Base-by-base conservation (phyloP, 2,888 invertebrate species). In the Ectropis crepuscularia region DNA sequence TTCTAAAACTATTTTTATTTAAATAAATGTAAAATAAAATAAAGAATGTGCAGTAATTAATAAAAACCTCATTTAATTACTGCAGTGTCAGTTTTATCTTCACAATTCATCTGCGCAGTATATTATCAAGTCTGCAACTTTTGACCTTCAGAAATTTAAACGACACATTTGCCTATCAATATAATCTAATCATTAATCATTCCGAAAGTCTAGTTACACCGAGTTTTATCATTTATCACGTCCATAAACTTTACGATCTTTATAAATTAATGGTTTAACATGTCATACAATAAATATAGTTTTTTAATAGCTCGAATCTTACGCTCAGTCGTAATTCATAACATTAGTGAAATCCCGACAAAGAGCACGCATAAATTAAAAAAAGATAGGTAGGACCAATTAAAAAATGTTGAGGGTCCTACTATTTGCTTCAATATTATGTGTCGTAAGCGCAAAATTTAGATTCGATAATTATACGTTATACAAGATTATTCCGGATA, bases 401-500 rank as follows among this genome's bases (percentile, higher is more conserved):
- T 42, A 36, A 11, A 73, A 59, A 7, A 77, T 77, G 76, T 54
- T 68, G 0, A 73, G 71, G 53, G 5, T 67, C 9, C 5, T 73
- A 0, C 2, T 72, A 57, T 6, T 67, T 53, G 65, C 73, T 51
- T 16, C 67, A 42, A 45, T 74, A 38, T 36, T 57, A 2, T 57
- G 70, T 67, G 72, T 69, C 0, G 74, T 71, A 0, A 65, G 74
- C 70, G 82, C 77, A 64, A 84, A 81, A 59, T 67, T 80, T 42
- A 71, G 81, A 38, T 86, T 74, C 37, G 84, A 86, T 38, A 83
- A 86, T 58, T 81, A 83, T 61, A 77, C 80, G 11, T 89, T 95
- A 9, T 95, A 93, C 69, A 89, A 94, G 73, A 80, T 94, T 5
- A 74, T 79, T 4, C 93, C 95, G 0, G 76, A 81, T 47, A 89